Evolutionary conservation across 2,888 invertebrate species (phyloP).

Genomic region (Leucophora obtusa): DNA sequence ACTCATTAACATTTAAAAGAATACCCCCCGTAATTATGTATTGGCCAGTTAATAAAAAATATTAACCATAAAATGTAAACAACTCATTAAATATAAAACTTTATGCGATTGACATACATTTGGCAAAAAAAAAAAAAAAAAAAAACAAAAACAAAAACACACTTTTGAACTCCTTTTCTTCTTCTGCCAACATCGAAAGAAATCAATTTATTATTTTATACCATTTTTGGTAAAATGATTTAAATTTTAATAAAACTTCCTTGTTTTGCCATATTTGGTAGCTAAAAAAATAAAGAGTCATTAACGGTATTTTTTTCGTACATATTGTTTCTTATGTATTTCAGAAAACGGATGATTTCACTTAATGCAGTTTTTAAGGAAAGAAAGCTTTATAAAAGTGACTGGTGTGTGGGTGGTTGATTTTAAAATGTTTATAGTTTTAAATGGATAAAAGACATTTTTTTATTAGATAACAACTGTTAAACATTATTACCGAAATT

Average conservation of each 20-base stretch:
- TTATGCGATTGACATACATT: conserved; percentile 47
- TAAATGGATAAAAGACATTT: background rate
- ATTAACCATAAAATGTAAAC: background rate
- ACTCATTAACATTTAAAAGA: conserved; percentile 36
- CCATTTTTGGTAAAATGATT: conserved; percentile 46
- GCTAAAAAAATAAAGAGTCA: background rate
- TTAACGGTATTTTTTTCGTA: conserved; percentile 26
- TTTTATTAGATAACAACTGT: background rate
- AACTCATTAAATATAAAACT: conserved; percentile 12
- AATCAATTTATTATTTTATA: conserved; percentile 30
- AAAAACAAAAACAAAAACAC: background rate
- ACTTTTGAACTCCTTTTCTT: background rate
- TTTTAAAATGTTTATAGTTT: background rate
- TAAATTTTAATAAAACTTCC: conserved; percentile 51
- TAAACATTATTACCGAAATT: background rate
- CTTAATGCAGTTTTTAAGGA: conserved; percentile 11
- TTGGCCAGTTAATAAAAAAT: conserved; percentile 6
- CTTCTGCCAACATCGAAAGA: conserved; percentile 11
- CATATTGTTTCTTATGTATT: background rate
- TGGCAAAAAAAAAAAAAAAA: conserved; percentile 6
- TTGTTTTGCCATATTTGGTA: conserved; percentile 45
- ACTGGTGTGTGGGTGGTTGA: background rate
- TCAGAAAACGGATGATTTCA: conserved; percentile 25
- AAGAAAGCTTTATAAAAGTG: conserved; percentile 32
- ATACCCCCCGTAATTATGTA: background rate